Base-by-base conservation (phyloP, 1,140 invertebrate genomes). In the Plectus sambesii region DNA sequence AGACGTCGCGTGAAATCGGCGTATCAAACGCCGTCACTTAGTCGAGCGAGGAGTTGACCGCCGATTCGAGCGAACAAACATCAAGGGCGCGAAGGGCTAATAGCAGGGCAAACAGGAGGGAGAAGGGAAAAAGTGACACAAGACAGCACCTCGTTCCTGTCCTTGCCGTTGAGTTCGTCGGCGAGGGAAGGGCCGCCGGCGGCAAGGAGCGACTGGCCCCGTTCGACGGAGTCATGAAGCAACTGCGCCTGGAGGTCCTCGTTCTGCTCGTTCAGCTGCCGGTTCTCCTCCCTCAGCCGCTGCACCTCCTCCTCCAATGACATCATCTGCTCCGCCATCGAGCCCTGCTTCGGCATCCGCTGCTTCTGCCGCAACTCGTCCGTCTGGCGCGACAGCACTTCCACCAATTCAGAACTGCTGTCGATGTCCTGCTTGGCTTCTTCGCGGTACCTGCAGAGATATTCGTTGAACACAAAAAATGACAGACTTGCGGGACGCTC, bases 361-460 rank as follows among this genome's bases (percentile, higher is more conserved):
- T 20, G 24, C 17, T 39, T 37, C 20, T 35, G 29, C 20, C 47
- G 47, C 9, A 52, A 37, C 23, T 52, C 50, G n/a, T 52, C 25
- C n/a, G 50, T 52, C 24, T 52, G 35, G 29, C 42, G 26, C 3
- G 6, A 41, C 19, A 52, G 36, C 27, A 50, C 56, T 25, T 59
- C 56, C 9, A 59, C 44, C 40, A 59, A 29, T 38, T 58, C 56
- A 24, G 45, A 49, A 9, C 37, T 43, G 9, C 41, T 49, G 37
- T 58, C 55, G 29, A 59, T 52, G 19, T 59, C 56, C 27, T 58
- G 37, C 24, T 59, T 49, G 23, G 56, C 55, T 39, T 53, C 49
- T 38, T 58, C 37, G 26, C 51, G 48, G 50, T 45, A 59, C 25
- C 27, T 30, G 4, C 22, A 35, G 30, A 40, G 35, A 20, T 52